Evolutionary conservation across 2,888 invertebrate species (phyloP).

Genomic region (Ferdinandea cuprea): DNA sequence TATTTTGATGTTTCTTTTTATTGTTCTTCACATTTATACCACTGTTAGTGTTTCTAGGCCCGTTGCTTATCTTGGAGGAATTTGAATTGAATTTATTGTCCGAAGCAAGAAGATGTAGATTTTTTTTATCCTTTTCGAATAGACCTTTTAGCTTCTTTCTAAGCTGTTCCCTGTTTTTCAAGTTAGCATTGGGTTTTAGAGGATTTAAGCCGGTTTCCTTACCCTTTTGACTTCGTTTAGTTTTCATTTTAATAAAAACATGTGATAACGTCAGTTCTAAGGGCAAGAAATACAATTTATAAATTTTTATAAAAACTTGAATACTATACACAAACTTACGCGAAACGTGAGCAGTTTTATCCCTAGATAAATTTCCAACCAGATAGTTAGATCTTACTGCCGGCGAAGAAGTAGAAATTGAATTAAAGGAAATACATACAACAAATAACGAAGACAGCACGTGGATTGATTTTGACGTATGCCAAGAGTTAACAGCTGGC

Average conservation of each 20-base stretch:
- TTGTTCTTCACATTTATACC: background rate
- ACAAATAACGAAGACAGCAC: conserved; percentile 7
- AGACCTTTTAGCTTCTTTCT: conserved; percentile 43
- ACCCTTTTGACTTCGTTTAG: background rate
- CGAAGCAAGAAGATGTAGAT: background rate
- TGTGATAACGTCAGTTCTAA: background rate
- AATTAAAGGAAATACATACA: background rate
- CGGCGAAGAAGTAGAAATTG: background rate
- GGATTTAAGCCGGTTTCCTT: background rate
- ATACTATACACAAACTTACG: background rate
- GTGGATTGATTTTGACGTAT: conserved; percentile 9
- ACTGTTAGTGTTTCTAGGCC: background rate
- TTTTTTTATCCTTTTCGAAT: conserved; percentile 32
- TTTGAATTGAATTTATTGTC: background rate
- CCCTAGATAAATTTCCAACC: too few relatives aligned
- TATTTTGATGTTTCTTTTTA: background rate
- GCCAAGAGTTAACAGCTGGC: background rate
- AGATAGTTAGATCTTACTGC: background rate
- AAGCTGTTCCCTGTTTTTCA: conserved; percentile 42
- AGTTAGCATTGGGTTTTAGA: background rate
- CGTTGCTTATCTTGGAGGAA: background rate
- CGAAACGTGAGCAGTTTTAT: too few relatives aligned
- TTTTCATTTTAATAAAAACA: conserved; percentile 33
- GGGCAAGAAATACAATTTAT: background rate
- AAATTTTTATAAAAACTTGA: background rate